A percentile compares a stretch with the other conserved stretches of the same genome.
Evolutionary conservation across 2,797 vertebrate genomes (phyloP).

Genomic region (Smutsia temminckii): DNA sequence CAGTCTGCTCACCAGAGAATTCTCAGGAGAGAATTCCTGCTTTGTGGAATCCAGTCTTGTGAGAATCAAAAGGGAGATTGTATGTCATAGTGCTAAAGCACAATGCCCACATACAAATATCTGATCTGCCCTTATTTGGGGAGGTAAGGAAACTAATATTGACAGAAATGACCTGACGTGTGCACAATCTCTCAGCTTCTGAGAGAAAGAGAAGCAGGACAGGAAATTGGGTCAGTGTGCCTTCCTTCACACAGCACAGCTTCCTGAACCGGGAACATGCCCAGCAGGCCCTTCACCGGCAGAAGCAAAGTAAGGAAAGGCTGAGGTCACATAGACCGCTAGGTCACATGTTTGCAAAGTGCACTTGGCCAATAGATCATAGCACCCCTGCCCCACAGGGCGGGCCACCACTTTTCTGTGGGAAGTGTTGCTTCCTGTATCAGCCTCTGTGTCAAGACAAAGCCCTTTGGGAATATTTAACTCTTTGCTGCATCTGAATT

Average conservation of each 20-base stretch:
- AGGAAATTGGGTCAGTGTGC: constrained; percentile 59
- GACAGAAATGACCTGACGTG: constrained; percentile 59
- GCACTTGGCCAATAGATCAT: background rate
- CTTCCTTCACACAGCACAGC: constrained; percentile 35
- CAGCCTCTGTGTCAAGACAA: background rate
- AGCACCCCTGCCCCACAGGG: background rate
- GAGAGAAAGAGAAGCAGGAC: background rate
- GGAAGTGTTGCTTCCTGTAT: constrained; percentile 10
- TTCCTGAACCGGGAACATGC: constrained; percentile 31
- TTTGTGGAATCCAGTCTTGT: background rate
- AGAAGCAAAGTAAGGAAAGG: constrained; percentile 5
- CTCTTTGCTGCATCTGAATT: background rate
- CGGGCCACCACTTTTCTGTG: background rate
- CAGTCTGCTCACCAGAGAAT: background rate
- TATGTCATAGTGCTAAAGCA: background rate
- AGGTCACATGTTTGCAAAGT: background rate
- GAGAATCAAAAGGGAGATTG: background rate
- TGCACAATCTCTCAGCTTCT: background rate
- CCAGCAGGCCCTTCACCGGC: background rate
- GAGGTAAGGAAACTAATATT: constrained; percentile 11
- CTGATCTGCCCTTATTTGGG: background rate
- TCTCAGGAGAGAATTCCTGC: background rate
- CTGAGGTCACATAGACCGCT: constrained; percentile 1
- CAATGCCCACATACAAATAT: background rate
- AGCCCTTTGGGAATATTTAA: background rate